These are phyloP conservation scores for Hydrochoerus hydrochaeris DNA, from an alignment of 2,113 vertebrate species.

Conservation along the genomic window DNA sequence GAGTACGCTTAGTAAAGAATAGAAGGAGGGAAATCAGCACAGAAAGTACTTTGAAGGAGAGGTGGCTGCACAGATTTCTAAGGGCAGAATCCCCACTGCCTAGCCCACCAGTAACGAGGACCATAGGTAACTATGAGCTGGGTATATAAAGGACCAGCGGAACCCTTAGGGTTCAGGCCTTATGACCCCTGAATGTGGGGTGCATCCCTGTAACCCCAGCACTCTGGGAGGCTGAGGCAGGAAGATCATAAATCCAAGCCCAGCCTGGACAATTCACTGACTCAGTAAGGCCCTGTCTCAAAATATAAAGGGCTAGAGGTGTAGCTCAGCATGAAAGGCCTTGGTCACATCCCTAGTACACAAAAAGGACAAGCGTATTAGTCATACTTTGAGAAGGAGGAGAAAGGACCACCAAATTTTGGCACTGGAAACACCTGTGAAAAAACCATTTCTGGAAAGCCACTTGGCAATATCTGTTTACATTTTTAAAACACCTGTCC, in stretches of 20 bases:
- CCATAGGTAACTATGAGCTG: rapidly evolving
- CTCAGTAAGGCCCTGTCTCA: neutral
- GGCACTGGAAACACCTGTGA: too few relatives aligned
- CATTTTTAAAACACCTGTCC: neutral
- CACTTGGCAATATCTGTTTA: neutral
- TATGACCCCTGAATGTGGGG: neutral
- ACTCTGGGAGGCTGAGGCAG: neutral
- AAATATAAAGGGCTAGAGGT: neutral
- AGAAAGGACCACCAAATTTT: neutral
- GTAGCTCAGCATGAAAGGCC: neutral
- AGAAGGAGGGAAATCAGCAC: neutral
- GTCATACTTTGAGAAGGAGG: neutral
- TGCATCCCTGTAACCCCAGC: neutral
- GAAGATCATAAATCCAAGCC: neutral
- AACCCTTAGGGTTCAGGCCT: neutral
- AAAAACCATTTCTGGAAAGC: neutral
- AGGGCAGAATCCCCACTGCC: neutral
- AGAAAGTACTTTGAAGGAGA: too few relatives aligned
- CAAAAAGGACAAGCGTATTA: neutral
- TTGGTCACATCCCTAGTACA: neutral
- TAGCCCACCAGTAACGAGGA: too few relatives aligned
- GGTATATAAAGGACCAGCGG: neutral
- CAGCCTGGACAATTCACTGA: neutral
- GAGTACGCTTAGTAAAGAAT: too few relatives aligned
- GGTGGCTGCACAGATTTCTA: neutral